Conservation (phyloP, 2,888 invertebrate species). For the Acrobasis suavella region DNA sequence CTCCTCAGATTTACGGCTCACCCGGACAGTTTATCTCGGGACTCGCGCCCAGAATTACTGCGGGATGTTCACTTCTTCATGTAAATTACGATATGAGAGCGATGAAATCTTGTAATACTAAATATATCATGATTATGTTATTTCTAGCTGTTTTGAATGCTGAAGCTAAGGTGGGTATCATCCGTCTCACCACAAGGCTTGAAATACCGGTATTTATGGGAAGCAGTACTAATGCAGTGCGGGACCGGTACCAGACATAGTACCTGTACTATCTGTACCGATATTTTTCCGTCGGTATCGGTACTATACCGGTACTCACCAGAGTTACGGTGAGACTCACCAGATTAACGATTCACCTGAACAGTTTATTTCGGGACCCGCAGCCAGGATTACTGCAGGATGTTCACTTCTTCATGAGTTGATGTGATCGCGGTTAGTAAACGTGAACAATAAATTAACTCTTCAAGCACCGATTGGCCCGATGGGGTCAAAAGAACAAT, state of each 20-base stretch:
- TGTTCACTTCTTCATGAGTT: constrained; percentile 34
- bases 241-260: no score
- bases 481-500: no score
- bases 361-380: constrained; percentile 23
- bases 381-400: constrained; percentile 44
- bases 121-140: neutral
- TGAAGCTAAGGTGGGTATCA: no score
- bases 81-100: constrained; percentile 17
- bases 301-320: no score
- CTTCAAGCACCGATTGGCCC: no score
- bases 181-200: no score
- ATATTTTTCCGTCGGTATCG: no score
- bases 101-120: neutral
- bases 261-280: no score
- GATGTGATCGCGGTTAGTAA: no score
- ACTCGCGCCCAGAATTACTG: constrained; percentile 46
- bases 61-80: constrained; percentile 32
- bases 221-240: no score
- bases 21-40: constrained; percentile 7
- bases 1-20: constrained; percentile 68
- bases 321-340: constrained; percentile 61
- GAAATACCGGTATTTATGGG: no score
- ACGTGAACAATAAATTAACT: no score
- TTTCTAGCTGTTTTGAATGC: neutral
- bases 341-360: constrained; percentile 59